phyloP scores from a whole-genome alignment of 2,797 vertebrate genomes.

The Syncerus caffer region DNA sequence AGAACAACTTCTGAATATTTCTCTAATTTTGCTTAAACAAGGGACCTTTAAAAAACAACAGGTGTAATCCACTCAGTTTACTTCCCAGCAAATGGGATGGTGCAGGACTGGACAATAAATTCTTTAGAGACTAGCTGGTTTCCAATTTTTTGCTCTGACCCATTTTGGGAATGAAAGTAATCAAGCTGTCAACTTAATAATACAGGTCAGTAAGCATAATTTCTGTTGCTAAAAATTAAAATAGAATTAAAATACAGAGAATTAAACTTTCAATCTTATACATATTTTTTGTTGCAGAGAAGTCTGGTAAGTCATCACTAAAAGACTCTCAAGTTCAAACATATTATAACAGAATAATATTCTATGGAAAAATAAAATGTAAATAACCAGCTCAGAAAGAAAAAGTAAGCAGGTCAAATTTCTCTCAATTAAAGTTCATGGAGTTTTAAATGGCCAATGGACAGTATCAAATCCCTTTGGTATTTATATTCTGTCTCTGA shows the following conservation, averaged over 20 bases:
- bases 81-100: not conserved
- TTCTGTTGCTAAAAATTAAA: not conserved
- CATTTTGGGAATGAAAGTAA: conserved; percentile 15
- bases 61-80: not conserved
- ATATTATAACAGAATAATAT: not conserved
- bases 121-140: not conserved
- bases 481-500: not conserved
- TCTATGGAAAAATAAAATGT: conserved; percentile 18
- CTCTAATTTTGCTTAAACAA: conserved; percentile 30
- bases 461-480: not conserved
- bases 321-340: conserved; percentile 27
- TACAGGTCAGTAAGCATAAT: not conserved
- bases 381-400: conserved; percentile 2
- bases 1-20: not conserved
- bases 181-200: not conserved
- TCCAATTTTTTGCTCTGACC: not conserved
- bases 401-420: conserved; percentile 7
- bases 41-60: not conserved
- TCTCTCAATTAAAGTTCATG: not conserved
- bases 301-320: not conserved
- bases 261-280: conserved; percentile 28
- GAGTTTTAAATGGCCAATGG: not conserved
- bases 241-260: not conserved
- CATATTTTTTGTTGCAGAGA: not conserved
- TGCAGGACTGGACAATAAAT: not conserved